Conservation (phyloP, 2,113 vertebrate genomes). For the Uropsilus gracilis region DNA sequence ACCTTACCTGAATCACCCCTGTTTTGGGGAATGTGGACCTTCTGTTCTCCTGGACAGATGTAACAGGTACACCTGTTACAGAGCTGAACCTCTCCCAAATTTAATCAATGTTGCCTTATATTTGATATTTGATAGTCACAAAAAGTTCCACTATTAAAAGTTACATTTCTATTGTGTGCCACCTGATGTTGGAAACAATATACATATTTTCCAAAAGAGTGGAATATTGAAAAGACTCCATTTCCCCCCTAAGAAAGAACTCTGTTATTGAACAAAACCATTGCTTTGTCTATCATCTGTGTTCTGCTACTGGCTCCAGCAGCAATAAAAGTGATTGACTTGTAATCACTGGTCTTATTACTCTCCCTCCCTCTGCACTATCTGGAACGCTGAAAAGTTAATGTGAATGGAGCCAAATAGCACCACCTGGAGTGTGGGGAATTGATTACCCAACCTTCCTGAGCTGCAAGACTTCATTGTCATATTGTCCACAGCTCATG, state of each 20-base stretch:
- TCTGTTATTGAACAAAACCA: conserved; percentile 6
- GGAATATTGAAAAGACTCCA: background rate
- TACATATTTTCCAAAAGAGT: conserved; percentile 15
- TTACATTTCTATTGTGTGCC: rapidly evolving
- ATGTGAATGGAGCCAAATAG: conserved; percentile 49
- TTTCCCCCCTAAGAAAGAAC: conserved; percentile 53
- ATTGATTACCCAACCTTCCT: conserved; percentile 78
- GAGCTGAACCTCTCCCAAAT: background rate
- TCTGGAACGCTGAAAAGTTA: conserved; percentile 57
- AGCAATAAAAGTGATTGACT: conserved; percentile 76
- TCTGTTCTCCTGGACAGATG: background rate
- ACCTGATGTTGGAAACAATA: background rate
- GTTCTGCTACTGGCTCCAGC: background rate
- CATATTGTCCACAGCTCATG: conserved; percentile 72
- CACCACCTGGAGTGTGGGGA: conserved; percentile 72
- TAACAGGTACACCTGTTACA: background rate
- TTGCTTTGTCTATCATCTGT: conserved; percentile 27
- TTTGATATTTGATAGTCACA: background rate
- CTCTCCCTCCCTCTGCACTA: conserved; percentile 56
- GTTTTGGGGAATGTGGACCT: background rate
- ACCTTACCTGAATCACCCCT: background rate
- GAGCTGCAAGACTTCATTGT: conserved; percentile 56
- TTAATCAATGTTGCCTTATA: background rate
- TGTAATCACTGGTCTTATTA: conserved; percentile 66
- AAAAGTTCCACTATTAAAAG: background rate